A percentile compares a stretch with the other conserved stretches of the same genome.
Conservation (phyloP, 2,888 invertebrate species). For the Rhagophthalmus giganteus region DNA sequence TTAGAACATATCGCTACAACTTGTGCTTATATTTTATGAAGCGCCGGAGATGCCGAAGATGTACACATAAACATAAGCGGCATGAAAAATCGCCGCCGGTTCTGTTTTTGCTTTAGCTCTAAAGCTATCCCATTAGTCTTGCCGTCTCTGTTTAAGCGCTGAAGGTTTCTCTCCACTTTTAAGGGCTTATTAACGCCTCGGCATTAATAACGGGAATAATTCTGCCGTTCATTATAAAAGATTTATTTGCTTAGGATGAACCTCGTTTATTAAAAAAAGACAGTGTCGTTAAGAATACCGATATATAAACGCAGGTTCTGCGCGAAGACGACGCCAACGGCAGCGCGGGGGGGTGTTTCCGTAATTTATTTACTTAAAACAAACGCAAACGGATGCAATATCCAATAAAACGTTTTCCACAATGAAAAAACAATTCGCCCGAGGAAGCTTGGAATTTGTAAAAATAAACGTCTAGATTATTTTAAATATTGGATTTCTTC, state of each 20-base stretch:
- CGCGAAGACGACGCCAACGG: too few species aligned
- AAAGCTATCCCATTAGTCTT: slow-evolving; percentile 26
- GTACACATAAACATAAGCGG: slow-evolving; percentile 25
- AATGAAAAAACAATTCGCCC: too few species aligned
- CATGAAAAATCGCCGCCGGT: slow-evolving; percentile 20
- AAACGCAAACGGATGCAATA: too few species aligned
- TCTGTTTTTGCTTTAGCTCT: slow-evolving; percentile 19
- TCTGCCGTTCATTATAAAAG: slow-evolving; percentile 13
- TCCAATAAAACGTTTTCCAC: too few species aligned
- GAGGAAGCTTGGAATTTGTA: too few species aligned
- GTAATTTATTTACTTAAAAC: too few species aligned
- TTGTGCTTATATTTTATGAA: slow-evolving; percentile 24
- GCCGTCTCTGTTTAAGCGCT: slow-evolving; percentile 15
- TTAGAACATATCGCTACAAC: slow-evolving; percentile 25
- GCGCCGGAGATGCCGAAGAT: slow-evolving; percentile 19
- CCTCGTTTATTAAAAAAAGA: neutral
- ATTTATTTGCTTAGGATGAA: slow-evolving; percentile 13
- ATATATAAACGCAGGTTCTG: too few species aligned
- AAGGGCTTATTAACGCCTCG: slow-evolving; percentile 20
- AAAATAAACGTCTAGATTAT: too few species aligned
- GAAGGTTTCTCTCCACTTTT: slow-evolving; percentile 11
- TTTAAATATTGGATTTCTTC: neutral
- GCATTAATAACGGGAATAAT: slow-evolving; percentile 21
- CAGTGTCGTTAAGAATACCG: too few species aligned
- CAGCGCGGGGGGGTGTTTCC: too few species aligned